Evolutionary conservation across 2,888 invertebrate species (phyloP).

Genomic region (Lysandra coridon): DNA sequence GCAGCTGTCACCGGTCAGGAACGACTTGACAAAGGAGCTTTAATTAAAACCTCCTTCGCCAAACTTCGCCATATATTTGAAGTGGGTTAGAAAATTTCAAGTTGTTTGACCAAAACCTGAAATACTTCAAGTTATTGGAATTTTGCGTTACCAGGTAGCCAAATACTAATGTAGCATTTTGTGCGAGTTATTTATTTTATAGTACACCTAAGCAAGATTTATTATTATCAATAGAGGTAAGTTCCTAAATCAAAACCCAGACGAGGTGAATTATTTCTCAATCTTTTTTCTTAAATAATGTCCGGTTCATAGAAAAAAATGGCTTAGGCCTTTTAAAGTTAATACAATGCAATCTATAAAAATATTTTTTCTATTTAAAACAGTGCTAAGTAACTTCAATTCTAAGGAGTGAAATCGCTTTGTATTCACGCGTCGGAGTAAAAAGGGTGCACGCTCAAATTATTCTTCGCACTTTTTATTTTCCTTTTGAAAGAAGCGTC

Average conservation of each 20-base stretch:
- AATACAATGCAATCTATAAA: not conserved
- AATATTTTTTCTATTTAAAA: not conserved
- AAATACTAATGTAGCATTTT: not conserved
- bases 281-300: no score
- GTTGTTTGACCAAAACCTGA: slow-evolving; percentile 22
- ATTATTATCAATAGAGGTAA: no score
- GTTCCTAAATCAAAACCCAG: no score
- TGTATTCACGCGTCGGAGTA: slow-evolving; percentile 22
- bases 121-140: slow-evolving; percentile 21
- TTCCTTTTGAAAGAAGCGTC: not conserved
- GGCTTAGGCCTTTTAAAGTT: not conserved
- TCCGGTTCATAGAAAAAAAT: no score
- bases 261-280: no score
- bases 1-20: slow-evolving; percentile 49
- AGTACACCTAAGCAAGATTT: no score
- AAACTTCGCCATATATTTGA: slow-evolving; percentile 44
- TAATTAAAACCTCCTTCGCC: slow-evolving; percentile 52
- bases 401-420: not conserved
- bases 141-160: not conserved
- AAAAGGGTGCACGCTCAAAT: slow-evolving; percentile 10
- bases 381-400: slow-evolving; percentile 10
- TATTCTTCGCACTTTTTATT: slow-evolving; percentile 10
- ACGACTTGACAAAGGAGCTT: slow-evolving; percentile 48
- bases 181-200: not conserved
- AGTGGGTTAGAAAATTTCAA: slow-evolving; percentile 29